phyloP scores from a whole-genome alignment of 2,113 vertebrate genomes.

The Microcebus tavaratra region DNA sequence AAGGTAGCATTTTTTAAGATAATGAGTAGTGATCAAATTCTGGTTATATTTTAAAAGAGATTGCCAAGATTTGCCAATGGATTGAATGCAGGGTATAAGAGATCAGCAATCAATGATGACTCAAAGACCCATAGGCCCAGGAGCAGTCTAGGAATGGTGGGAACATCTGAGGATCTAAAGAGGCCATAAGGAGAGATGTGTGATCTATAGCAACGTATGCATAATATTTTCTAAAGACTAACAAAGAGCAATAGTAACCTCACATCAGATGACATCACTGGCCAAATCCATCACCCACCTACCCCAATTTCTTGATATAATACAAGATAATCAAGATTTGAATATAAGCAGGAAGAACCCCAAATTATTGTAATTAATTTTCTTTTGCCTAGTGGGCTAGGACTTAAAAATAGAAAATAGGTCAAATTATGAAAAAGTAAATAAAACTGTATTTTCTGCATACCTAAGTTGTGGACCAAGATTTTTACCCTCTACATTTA shows the following conservation, averaged over 20 bases:
- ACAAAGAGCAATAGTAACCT: background rate
- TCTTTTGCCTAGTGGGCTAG: background rate
- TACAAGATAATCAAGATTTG: background rate
- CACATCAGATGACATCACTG: background rate
- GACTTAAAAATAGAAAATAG: background rate
- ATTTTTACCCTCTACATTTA: background rate
- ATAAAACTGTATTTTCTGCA: background rate
- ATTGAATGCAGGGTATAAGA: background rate
- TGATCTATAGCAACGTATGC: background rate
- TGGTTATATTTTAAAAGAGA: background rate
- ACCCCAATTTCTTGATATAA: background rate
- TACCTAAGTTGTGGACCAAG: background rate
- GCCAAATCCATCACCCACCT: background rate
- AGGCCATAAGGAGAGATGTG: background rate
- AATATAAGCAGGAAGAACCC: background rate
- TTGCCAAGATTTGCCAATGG: background rate
- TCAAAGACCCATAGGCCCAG: background rate
- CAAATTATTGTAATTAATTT: background rate
- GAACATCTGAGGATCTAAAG: background rate
- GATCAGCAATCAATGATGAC: background rate
- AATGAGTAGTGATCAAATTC: background rate
- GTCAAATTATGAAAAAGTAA: background rate
- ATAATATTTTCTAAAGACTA: background rate
- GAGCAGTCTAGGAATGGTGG: background rate
- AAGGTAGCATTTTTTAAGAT: background rate